Conservation (phyloP, 92 coral and sea anemone genomes). For the Phymanthus crucifer region DNA sequence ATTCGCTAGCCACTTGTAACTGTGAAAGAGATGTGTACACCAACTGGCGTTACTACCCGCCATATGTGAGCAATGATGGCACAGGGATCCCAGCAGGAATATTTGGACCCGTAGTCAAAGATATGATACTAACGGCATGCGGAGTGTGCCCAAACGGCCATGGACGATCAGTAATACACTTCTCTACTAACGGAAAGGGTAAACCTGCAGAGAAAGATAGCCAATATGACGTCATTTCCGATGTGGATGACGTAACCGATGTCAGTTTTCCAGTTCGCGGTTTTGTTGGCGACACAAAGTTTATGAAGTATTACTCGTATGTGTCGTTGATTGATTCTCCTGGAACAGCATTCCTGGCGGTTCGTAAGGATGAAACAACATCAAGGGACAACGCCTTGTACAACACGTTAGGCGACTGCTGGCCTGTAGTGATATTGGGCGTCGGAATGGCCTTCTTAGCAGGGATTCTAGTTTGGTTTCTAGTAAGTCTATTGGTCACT, state of each 20-base stretch:
- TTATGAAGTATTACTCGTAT: conserved; percentile 59
- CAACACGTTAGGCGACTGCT: conserved; percentile 28
- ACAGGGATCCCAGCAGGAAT: conserved; percentile 58
- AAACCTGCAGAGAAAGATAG: conserved; percentile 39
- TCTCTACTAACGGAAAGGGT: conserved; percentile 41
- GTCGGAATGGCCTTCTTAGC: conserved; percentile 34
- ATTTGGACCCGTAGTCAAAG: conserved; percentile 46
- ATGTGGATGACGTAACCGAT: conserved; percentile 52
- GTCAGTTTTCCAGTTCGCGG: conserved; percentile 74
- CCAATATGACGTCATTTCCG: conserved; percentile 39
- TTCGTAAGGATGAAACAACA: conserved; percentile 14
- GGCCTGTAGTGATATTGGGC: conserved; percentile 45
- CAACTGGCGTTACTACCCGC: conserved; percentile 67
- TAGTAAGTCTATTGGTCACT: too few species aligned
- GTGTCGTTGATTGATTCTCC: conserved; percentile 72
- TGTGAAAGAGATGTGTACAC: conserved; percentile 59
- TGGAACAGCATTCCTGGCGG: conserved; percentile 65
- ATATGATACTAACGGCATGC: conserved; percentile 56
- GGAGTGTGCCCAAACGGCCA: conserved; percentile 67
- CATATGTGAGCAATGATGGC: conserved; percentile 42
- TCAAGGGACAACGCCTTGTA: conserved; percentile 25
- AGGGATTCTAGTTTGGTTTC: conserved; percentile 69
- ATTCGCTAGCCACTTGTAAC: conserved; percentile 60
- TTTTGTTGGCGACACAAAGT: conserved; percentile 42
- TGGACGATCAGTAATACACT: conserved; percentile 44